Evolutionary conservation across 2,888 invertebrate species (phyloP), one percentile per base, ranked within the genome.

Genomic region (Tyria jacobaeae): DNA sequence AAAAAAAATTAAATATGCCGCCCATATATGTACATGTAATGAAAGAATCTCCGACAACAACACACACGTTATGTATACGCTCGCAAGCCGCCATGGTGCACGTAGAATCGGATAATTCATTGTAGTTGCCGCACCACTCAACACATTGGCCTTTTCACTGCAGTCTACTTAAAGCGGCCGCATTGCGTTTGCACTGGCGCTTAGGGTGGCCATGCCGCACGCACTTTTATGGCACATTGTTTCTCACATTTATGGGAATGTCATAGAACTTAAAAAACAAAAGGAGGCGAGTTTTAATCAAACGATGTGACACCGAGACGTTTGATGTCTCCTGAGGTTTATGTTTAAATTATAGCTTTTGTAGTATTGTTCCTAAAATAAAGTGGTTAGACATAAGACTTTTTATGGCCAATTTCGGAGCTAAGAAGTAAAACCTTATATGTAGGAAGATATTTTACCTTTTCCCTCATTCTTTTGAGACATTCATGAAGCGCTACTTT

Each of bases 111-210:
- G 12, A 49, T n/a, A 39, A 39, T 21, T 15, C 34, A 48, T 39
- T 3, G 24, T 39, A 41, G 55, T 39, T 3, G 14, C 50, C 31
- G 48, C 52, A 24, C 14, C 27, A 54, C 48, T 41, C 31, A 41
- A 24, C 60, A 55, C 59, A 65, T 60, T 68, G 61, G 75, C 65
- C 62, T 62, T 57, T 74, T 64, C 64, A 37, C 65, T 62, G 65
- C 70, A 70, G 63, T 65, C 14, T 57, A 62, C 47, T 56, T 66
- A 55, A 62, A 62, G 63, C 62, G 58, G 58, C 65, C 63, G 75
- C 74, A 75, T 39, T 74, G 73, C 68, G 63, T 66, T 64, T 51
- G 52, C 54, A 1, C n/a, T 49, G 35, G 24, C 31, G 53, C 47
- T 7, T 9, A 21, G 57, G 58, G 62, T 55, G 62, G 21, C 57